Evolutionary conservation across 2,113 vertebrate genomes (phyloP), one percentile per base, ranked within the genome.

Genomic region (Lipophrys pholis): DNA sequence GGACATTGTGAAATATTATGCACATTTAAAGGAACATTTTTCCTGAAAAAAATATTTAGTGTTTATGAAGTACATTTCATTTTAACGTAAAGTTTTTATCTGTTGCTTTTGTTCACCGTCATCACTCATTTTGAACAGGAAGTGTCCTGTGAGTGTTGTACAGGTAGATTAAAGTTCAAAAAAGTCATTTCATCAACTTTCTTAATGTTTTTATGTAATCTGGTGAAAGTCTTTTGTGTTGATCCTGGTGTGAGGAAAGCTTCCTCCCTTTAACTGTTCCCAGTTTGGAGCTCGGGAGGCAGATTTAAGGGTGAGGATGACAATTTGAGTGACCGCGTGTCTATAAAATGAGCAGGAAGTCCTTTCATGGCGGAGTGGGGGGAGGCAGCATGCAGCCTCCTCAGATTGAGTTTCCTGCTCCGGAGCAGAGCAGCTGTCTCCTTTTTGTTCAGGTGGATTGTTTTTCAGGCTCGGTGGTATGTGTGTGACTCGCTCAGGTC

Each of bases 381-480:
- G 49, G 42, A 36, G 64, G 17, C 40, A 16, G 10, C 14, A 48
- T 54, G 36, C 54, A 41, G 48, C 53, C 60, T 63, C 78, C 54
- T 70, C 65, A 83, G 64, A 83, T 85, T 63, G 40, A 39, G 21
- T 78, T 78, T 64, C 68, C 76, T 62, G 14, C 46, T 65, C 49
- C 59, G 65, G 41, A 30, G 21, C 21, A 2, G 4, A 88, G 69
- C 87, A 91, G 86, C 83, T 92, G 89, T 88, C 72, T 73, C 67
- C 78, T 77, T 73, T 88, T 85, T 75, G 77, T 85, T 87, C 73
- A 87, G 80, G 74, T 86, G 67, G 83, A 91, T 90, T 59, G 15
- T 84, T 82, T 91, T 89, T 85, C 86, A 87, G 66, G 51, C 65
- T 51, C 64, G 65, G 62, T 41, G 76, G 60, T 82, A 54, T 35